Percentiles rank a stretch among this genome's conserved stretches.
phyloP scores from a whole-genome alignment of 1,140 invertebrate genomes.

The Magallana ariakensis region DNA sequence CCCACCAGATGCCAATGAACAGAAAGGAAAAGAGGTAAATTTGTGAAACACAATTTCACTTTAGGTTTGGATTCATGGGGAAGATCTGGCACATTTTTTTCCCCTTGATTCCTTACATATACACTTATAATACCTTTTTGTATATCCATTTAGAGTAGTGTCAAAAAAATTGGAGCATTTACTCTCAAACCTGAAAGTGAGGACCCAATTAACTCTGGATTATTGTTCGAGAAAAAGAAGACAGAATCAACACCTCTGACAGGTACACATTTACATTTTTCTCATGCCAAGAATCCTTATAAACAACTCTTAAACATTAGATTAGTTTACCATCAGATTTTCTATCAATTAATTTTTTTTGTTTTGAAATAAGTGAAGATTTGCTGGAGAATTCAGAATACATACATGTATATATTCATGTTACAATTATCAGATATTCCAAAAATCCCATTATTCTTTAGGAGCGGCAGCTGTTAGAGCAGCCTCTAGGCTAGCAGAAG shows the following conservation, averaged over 20 bases:
- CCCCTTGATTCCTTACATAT: too few relatives aligned
- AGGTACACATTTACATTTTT: constrained; percentile 48
- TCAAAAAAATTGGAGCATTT: constrained; percentile 82
- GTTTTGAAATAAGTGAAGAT: too few relatives aligned
- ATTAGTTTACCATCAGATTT: too few relatives aligned
- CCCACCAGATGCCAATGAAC: constrained; percentile 69
- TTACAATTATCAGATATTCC: too few relatives aligned
- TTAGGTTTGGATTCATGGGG: constrained; percentile 41
- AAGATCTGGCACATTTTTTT: too few relatives aligned
- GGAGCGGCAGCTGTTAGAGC: constrained; percentile 70
- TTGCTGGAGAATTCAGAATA: too few relatives aligned
- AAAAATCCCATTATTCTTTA: constrained; percentile 17
- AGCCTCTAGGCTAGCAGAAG: constrained; percentile 66
- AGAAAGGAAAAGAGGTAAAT: constrained; percentile 59
- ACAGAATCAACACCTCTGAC: constrained; percentile 59
- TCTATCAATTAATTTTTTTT: too few relatives aligned
- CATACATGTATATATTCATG: too few relatives aligned
- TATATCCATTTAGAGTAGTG: constrained; percentile 31
- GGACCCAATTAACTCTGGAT: constrained; percentile 80
- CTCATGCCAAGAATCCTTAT: too few relatives aligned
- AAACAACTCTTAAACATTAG: background rate
- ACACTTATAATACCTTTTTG: too few relatives aligned
- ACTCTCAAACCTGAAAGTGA: constrained; percentile 82
- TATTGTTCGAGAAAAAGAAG: constrained; percentile 80
- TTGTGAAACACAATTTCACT: too few relatives aligned